Percentiles rank a stretch among this genome's conserved stretches.
These are phyloP conservation scores for Spilarctia lutea DNA, from an alignment of 2,888 invertebrate genomes.

Conservation along the genomic window DNA sequence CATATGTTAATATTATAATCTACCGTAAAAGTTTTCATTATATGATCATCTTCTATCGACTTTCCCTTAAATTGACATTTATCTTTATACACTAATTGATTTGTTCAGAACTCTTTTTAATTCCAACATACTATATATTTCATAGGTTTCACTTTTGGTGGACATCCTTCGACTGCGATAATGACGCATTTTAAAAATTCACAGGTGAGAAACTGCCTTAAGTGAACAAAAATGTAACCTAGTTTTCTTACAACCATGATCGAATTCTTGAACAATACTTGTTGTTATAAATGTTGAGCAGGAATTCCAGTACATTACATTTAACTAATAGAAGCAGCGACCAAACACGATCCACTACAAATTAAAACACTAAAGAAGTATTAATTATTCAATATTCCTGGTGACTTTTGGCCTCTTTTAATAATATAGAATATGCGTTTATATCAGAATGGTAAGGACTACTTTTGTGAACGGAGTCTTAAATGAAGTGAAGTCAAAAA, in stretches of 20 bases:
- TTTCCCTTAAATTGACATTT: not conserved
- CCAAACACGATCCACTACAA: constrained; percentile 8
- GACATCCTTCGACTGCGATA: too few relatives aligned
- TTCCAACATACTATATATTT: not conserved
- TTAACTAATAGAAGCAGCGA: constrained; percentile 13
- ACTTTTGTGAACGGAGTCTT: too few relatives aligned
- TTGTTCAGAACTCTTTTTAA: not conserved
- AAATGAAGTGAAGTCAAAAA: too few relatives aligned
- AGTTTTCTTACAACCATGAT: constrained; percentile 13
- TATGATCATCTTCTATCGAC: not conserved
- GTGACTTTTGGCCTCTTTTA: not conserved
- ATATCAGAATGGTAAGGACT: too few relatives aligned
- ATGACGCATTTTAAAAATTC: not conserved
- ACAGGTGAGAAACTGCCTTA: not conserved
- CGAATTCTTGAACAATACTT: constrained; percentile 6
- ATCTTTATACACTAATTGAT: too few relatives aligned
- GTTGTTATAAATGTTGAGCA: constrained; percentile 4
- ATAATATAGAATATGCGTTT: not conserved
- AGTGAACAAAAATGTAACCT: not conserved
- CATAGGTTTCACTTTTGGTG: not conserved
- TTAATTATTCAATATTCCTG: not conserved
- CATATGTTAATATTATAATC: not conserved
- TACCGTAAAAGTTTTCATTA: too few relatives aligned
- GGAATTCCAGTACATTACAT: constrained; percentile 11
- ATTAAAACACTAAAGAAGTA: constrained; percentile 1